Base-by-base conservation (phyloP, 1,140 invertebrate species). In the Carposina sasakii region DNA sequence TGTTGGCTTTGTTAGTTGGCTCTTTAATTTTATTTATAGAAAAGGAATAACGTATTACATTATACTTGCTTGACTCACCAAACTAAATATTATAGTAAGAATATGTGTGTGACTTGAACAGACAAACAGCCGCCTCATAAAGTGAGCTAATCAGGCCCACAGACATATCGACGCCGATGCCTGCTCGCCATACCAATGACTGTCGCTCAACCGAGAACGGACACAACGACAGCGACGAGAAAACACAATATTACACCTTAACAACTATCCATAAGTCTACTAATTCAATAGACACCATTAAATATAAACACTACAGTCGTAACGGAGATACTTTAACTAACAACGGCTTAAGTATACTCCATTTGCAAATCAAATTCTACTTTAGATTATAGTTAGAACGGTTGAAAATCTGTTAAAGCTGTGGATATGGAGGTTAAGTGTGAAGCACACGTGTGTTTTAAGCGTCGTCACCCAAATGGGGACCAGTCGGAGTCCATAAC, bases 111-210 rank as follows among this genome's bases (percentile, higher is more conserved):
- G n/a, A n/a, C n/a, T 53, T 49, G 39, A 47, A 59, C 58, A 76
- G 65, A 71, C 69, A 64, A 69, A 54, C 64, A 60, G 65, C 68
- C 66, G 66, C 64, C 60, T 74, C 64, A 60, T 76, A 67, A 74
- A 76, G 63, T 58, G 62, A 76, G 66, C 68, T 78, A 78, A 81
- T 81, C 71, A 74, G 65, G 67, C 66, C 61, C 57, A 81, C 67
- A 81, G 77, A 81, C 77, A 76, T 69, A 71, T 72, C 68, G 77
- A 72, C 76, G 74, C 76, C 76, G 71, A 48, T 52, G 73, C 68
- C 60, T 70, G 69, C 46, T 66, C 55, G 64, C 72, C 71, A 72
- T 76, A 77, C 69, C 72, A 70, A 76, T 67, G 59, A 67, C 37
- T 30, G 24, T 26, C 13, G 23, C 42, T 13, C 47, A 39, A 34